Base-by-base conservation (phyloP, 2,797 vertebrate species). In the Dermochelys coriacea region DNA sequence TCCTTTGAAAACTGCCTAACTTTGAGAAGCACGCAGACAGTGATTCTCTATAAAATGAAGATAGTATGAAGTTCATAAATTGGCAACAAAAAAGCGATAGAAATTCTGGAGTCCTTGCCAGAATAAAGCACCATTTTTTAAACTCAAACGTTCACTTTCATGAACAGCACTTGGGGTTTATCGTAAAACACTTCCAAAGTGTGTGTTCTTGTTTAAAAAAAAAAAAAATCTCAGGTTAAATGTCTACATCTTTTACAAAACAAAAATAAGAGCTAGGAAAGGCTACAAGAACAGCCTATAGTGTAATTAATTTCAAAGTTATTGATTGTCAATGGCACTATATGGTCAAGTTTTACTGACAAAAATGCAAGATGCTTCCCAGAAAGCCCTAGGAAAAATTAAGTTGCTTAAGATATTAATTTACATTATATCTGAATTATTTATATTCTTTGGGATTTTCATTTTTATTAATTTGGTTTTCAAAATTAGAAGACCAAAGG, bases 21-120 rank as follows among this genome's bases (percentile, higher is more conserved):
- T 23, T 71, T 79, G 54, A 78, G 49, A 88, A 49, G 29, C 49
- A 14, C 57, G 31, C 29, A 59, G 27, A 59, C 55, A 57, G 57
- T 59, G 27, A 59, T 59, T 59, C 83, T 85, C 80, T 80, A 31
- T 55, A 71, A 93, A 90, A 51, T 34, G 80, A 89, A 93, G 1
- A 3, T 84, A n/a, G 83, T 52, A 21, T 75, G 71, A 57, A 71
- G 37, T 49, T 34, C 0, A 1, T 74, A 77, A 64, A 10, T 64
- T 86, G 80, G 52, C 90, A 87, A 1, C n/a, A 85, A 61, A 79
- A 90, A 7, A 1, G 2, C 21, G 80, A 10, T 61, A 85, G 14
- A 55, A 79, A 57, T 95, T 96, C 88, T 90, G 71, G 12, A 3
- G 29, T 75, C 31, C 45, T 88, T 88, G 77, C 88, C 74, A 55